Evolutionary conservation across 1,140 invertebrate genomes (phyloP), one percentile per base, ranked within the genome.

Genomic region (Aphis craccivora): DNA sequence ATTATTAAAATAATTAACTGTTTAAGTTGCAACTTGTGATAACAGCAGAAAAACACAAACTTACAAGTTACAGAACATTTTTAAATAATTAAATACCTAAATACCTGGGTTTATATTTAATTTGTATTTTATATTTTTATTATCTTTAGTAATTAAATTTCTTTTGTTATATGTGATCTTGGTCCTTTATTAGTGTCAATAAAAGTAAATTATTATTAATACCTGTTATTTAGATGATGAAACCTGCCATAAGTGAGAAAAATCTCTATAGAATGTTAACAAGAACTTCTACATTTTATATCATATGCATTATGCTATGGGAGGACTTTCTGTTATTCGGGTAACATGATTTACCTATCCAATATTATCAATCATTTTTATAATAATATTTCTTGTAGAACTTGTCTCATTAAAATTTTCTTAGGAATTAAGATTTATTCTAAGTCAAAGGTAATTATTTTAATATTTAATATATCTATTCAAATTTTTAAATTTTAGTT

Each of bases 1-100:
- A 76, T 76, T 14, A 18, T 3, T 14, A 90, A 81, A 60, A 48
- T 81, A 60, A 48, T 81, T 45, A 67, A 43, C 45, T 51, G 30
- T 81, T 90, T 93, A 43, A 94, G 91, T 48, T 94, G 48, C 55
- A 93, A 48, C 60, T 94, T 18, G 84, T 94, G 48, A 93, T 94
- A 2, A 86, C 94, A 8, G 94, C 94, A 48, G 93, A 94, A 91
- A 94, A 94, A 81, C 93, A 94, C 14, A 93, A 90, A 76, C 93
- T 97, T 93, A 96, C 97, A 9, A 98, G 96, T 94, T 98, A 97
- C 95, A 96, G 97, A 94, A 96, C 97, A 94, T 95, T 98, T 55
- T 95, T 98, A 87, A 96, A 94, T 94, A 94, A 93, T 76, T 51
- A 48, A 25, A 55, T 86, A 40, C 37, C 37, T 40, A 40, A 40